Base-by-base conservation (phyloP, 2,797 vertebrate species). In the Sparidentex hasta region DNA sequence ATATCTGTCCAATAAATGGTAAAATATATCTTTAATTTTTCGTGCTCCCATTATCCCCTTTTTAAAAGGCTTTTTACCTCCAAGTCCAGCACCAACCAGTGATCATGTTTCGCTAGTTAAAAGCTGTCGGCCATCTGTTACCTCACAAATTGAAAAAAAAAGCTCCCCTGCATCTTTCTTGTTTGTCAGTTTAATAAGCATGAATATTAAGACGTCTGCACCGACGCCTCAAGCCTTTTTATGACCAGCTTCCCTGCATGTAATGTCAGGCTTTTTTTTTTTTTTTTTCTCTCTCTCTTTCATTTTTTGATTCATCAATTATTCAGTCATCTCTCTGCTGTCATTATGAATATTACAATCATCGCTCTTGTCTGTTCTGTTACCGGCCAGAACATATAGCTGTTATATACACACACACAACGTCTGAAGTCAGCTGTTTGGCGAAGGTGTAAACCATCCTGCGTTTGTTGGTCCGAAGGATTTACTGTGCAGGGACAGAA, bases 231-330 rank as follows among this genome's bases (percentile, higher is more conserved):
- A 38, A 68, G 74, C 68, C 29, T 66, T 54, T n/a, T 65, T 47
- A 65, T 0, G 38, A 55, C 18, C 59, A 8, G 52, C 78, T 61
- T 55, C 63, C 43, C 33, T 56, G 17, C n/a, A 1, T 3, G 0
- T 63, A 72, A 82, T 59, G 66, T 76, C 76, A 59, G 20, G 59
- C 62, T 67, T 71, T 87, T 78, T 87, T 25, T 25, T 25, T 25
- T 25, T 25, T 25, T 25, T 25, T 25, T n/a, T n/a, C n/a, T n/a
- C n/a, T n/a, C n/a, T n/a, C n/a, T n/a, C n/a, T n/a, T n/a, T n/a
- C n/a, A n/a, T 67, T 91, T 88, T 61, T 81, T 69, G 55, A 83
- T 81, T 89, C 88, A 92, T 93, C 84, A 84, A 90, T 90, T 87
- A 93, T 92, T 92, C 80, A 88, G 65, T 9, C 78, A 59, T 52